A percentile compares a stretch with the other conserved stretches of the same genome.
Evolutionary conservation across 1,140 invertebrate genomes (phyloP).

Genomic region (Eurosta solidaginis): DNA sequence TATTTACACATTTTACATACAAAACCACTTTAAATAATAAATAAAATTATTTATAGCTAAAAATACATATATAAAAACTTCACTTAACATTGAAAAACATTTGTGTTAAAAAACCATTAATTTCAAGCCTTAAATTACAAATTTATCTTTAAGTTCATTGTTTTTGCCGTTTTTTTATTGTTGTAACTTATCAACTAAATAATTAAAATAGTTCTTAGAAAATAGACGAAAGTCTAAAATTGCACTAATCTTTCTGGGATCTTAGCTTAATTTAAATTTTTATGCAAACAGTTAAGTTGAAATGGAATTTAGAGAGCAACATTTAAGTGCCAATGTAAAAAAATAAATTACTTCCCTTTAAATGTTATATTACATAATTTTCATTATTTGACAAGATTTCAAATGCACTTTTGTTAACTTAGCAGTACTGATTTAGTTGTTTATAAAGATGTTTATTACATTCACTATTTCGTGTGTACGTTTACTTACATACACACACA

Average conservation of each 20-base stretch:
- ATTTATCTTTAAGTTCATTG: background rate
- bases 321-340: background rate
- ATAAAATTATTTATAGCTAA: background rate
- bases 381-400: background rate
- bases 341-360: background rate
- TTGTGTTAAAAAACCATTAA: too few species aligned
- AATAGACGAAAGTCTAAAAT: background rate
- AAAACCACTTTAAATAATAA: slow-evolving; percentile 2
- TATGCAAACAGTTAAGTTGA: background rate
- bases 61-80: background rate
- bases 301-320: background rate
- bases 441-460: too few species aligned
- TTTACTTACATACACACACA: too few species aligned
- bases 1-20: too few species aligned
- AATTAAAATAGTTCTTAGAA: background rate
- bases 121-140: background rate
- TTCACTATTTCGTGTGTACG: background rate
- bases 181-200: background rate
- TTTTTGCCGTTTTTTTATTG: background rate
- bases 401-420: too few species aligned
- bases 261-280: slow-evolving; percentile 5
- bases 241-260: slow-evolving; percentile 9
- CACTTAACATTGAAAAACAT: background rate
- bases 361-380: background rate
- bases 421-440: too few species aligned